These are phyloP conservation scores for Chrysaora quinquecirrha DNA, from an alignment of 30 jellyfish, hydroid and myxozoan species.

Conservation along the genomic window DNA sequence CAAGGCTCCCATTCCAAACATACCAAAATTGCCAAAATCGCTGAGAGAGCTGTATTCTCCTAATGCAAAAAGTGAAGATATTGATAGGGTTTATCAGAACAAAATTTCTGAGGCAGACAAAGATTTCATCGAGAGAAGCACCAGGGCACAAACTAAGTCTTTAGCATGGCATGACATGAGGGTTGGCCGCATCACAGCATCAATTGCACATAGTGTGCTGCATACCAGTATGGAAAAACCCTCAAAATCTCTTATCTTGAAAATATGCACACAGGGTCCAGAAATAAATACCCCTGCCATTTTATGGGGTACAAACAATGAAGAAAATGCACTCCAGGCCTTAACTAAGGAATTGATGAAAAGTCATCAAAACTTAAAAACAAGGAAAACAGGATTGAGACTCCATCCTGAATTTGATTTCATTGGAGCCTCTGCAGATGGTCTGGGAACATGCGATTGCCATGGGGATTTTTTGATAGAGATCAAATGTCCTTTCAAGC, in stretches of 20 bases:
- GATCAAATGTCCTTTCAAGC: neutral
- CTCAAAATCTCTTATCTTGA: neutral
- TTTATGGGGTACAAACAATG: neutral
- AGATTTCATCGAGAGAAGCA: neutral
- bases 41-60: too few relatives aligned
- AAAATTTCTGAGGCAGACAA: neutral
- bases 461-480: neutral
- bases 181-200: neutral
- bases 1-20: too few relatives aligned
- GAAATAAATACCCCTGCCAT: neutral
- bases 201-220: constrained; percentile 4
- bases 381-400: neutral
- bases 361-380: neutral
- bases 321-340: neutral
- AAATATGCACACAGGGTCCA: neutral
- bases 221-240: neutral
- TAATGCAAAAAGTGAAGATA: too few relatives aligned
- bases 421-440: neutral
- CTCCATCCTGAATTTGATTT: neutral
- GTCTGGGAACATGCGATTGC: neutral
- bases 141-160: neutral
- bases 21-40: neutral
- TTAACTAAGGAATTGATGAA: neutral
- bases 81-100: neutral
- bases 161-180: neutral